Base-by-base conservation (phyloP, 1,140 invertebrate species). In the Anthonomus grandis region DNA sequence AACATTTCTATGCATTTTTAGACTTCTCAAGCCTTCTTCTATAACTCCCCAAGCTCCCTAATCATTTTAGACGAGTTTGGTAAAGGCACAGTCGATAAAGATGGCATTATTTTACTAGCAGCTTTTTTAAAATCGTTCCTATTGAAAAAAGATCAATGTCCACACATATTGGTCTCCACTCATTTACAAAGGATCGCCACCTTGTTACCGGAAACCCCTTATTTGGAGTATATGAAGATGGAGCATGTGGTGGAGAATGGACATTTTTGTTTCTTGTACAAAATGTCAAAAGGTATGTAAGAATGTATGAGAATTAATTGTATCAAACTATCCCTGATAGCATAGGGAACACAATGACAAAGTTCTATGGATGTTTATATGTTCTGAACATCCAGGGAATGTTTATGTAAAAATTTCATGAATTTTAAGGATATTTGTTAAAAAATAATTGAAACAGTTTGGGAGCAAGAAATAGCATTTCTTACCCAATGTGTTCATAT, bases 41-140 rank as follows among this genome's bases (percentile, higher is more conserved):
- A 79, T 60, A 83, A 84, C 0, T 84, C 82, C 0, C 65, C 74
- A 0, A 75, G 78, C 47, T 90, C 90, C 0, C 69, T 97, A 2
- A 78, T 96, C 0, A 78, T 95, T 23, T 79, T 95, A 39, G 94
- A 97, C 75, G 93, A 96, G 75, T 94, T 95, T 78, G 93, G 93
- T 0, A 89, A 89, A 76, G 90, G 91, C 57, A 96, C 94, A 9
- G 78, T 85, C 2, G 83, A 86, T 64, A 73, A 80, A 1, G 90
- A 92, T 75, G 90, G 90, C 0, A 66, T 86, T 25, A 76, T 86
- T 5, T 71, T 95, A 23, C 71, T 93, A 2, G 76, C 81, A 5
- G 80, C 86, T 2, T 79, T 81, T 27, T 62, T 93, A 1, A 79
- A 79, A 53, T 75, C 84, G 66, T 86, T 90, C 72, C 66, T 86